Percentiles rank a stretch among this genome's conserved stretches.
Evolutionary conservation across 2,797 vertebrate species (phyloP).

Genomic region (Spinus olivaceus): DNA sequence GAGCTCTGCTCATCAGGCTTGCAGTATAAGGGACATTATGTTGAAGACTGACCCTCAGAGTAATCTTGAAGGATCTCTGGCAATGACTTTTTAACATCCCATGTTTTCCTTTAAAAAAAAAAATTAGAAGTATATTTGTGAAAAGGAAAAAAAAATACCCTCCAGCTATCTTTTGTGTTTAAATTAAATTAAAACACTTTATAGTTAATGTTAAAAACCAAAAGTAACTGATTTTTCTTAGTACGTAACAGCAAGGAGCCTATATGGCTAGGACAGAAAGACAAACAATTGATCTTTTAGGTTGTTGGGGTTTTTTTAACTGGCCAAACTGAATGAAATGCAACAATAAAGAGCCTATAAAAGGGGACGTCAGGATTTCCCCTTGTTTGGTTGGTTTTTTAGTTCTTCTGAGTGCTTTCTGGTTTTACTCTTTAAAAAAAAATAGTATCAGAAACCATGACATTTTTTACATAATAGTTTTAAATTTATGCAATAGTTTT

Average conservation of each 20-base stretch:
- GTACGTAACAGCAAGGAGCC: neutral
- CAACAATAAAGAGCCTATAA: neutral
- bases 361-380: neutral
- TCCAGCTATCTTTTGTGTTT: neutral
- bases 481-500: neutral
- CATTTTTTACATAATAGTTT: neutral
- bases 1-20: neutral
- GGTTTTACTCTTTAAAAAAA: neutral
- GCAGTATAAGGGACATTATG: neutral
- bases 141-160: neutral
- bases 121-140: neutral
- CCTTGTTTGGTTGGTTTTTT: neutral
- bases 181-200: neutral
- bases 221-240: neutral
- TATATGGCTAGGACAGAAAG: neutral
- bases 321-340: neutral
- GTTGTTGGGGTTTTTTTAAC: neutral
- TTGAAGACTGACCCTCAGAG: neutral
- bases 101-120: neutral
- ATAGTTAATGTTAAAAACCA: neutral
- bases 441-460: neutral
- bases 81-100: neutral
- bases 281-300: neutral
- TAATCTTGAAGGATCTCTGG: neutral
- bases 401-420: neutral